Evolutionary conservation across 2,113 vertebrate genomes (phyloP).

Genomic region (Euleptes europaea): DNA sequence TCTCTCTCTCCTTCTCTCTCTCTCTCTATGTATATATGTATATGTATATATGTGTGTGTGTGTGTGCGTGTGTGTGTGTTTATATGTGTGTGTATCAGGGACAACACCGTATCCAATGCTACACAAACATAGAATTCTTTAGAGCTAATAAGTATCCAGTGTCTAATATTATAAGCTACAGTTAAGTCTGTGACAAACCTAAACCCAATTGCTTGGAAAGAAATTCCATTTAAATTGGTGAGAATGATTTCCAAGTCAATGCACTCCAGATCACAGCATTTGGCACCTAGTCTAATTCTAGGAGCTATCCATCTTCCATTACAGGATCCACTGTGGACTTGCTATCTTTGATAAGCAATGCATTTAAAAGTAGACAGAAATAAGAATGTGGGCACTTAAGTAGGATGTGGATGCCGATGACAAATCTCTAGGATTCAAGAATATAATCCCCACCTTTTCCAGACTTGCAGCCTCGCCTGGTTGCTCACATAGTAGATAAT

Average conservation of each 20-base stretch:
- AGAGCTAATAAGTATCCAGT: neutral
- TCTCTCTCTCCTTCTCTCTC: too few species aligned
- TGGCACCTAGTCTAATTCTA: neutral
- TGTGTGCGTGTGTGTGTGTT: too few species aligned
- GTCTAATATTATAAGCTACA: neutral
- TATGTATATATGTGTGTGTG: too few species aligned
- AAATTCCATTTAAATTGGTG: neutral
- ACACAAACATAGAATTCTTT: neutral
- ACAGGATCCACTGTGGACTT: neutral
- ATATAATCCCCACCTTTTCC: neutral
- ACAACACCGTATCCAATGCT: neutral
- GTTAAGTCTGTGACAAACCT: neutral
- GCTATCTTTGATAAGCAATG: neutral
- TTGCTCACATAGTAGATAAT: slow-evolving; percentile 46
- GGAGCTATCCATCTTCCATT: neutral
- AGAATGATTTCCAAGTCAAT: neutral
- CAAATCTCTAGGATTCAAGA: slow-evolving; percentile 2
- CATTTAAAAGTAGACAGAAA: neutral
- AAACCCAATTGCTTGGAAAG: neutral
- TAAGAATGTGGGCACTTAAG: neutral
- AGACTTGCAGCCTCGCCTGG: slow-evolving; percentile 29
- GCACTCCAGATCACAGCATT: neutral
- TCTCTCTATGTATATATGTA: too few species aligned
- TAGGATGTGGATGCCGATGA: neutral
- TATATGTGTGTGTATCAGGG: too few species aligned